Evolutionary conservation across 2,113 vertebrate genomes (phyloP).

Genomic region (Myrmophylax atrothorax): DNA sequence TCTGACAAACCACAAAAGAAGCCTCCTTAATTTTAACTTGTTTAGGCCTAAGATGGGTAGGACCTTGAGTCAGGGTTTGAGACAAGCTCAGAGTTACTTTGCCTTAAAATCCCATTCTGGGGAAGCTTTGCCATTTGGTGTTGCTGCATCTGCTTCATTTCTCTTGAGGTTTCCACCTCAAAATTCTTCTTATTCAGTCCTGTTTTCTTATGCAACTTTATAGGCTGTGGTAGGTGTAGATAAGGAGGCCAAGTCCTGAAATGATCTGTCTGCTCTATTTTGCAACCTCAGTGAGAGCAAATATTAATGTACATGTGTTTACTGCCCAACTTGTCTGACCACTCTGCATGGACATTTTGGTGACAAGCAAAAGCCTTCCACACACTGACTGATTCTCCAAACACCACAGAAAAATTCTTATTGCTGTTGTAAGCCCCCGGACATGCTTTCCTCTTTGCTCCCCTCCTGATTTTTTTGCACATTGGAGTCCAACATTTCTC

Average conservation of each 20-base stretch:
- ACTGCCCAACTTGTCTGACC: conserved; percentile 32
- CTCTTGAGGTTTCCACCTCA: background rate
- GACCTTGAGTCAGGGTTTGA: background rate
- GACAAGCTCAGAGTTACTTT: background rate
- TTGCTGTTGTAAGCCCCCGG: background rate
- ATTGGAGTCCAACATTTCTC: background rate
- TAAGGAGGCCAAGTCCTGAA: conserved; percentile 53
- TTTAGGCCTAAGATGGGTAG: conserved; percentile 21
- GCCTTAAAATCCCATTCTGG: background rate
- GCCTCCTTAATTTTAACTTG: conserved; percentile 51
- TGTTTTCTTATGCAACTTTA: conserved; percentile 47
- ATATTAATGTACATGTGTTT: conserved; percentile 22
- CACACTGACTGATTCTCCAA: background rate
- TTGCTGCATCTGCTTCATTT: background rate
- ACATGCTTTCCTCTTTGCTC: background rate
- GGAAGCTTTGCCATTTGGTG: background rate
- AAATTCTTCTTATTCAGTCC: background rate
- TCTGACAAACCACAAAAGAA: conserved; percentile 46
- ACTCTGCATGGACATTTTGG: background rate
- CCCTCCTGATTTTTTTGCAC: background rate
- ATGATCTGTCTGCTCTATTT: conserved; percentile 54
- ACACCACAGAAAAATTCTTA: background rate
- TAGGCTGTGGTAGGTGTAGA: conserved; percentile 42
- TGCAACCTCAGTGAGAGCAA: conserved; percentile 50
- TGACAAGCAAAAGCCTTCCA: background rate